Evolutionary conservation across 2,888 invertebrate species (phyloP), one percentile per base, ranked within the genome.

Genomic region (Lasiommata megera): DNA sequence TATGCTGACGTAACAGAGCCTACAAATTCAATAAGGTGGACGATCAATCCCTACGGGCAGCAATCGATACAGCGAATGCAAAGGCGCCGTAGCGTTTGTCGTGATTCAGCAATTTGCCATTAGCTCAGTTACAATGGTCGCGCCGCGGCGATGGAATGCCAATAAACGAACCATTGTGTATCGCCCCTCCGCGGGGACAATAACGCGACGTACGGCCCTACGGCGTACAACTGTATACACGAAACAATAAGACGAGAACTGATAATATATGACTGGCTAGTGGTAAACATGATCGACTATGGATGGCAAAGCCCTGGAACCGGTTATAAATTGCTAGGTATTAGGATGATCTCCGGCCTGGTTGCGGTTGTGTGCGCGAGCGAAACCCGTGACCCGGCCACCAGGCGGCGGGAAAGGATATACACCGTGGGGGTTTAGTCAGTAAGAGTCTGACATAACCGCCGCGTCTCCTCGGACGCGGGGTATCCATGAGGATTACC

Each of bases 31-130:
- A 38, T 38, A 38, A 16, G 23, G 2, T 23, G 8, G 16, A 18
- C 18, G 18, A n/a, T 3, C 34, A 34, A 1, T 41, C n/a, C n/a
- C 9, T 46, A 11, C 28, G 34, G 28, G 28, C 14, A 56, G 43
- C 46, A 51, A 58, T 53, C 63, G 62, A 62, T 62, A 59, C 34
- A 34, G 40, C 47, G 18, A 64, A 57, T 54, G 48, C 63, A 55
- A 34, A 44, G 51, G 38, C 55, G 31, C 48, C 54, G 58, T 38
- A 46, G 58, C 54, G 61, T 62, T 54, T 54, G 58, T 59, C 67
- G 77, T 79, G 86, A 84, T 87, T 82, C 77, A 77, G 74, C 74
- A 76, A 82, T 77, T 79, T 79, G 80, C 85, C 84, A 87, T 86
- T 86, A 84, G 86, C 78, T 64, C 54, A 43, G 65, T 67, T 64